These are phyloP conservation scores for Scolopax mira DNA, from an alignment of 2,113 vertebrate genomes.

Conservation along the genomic window DNA sequence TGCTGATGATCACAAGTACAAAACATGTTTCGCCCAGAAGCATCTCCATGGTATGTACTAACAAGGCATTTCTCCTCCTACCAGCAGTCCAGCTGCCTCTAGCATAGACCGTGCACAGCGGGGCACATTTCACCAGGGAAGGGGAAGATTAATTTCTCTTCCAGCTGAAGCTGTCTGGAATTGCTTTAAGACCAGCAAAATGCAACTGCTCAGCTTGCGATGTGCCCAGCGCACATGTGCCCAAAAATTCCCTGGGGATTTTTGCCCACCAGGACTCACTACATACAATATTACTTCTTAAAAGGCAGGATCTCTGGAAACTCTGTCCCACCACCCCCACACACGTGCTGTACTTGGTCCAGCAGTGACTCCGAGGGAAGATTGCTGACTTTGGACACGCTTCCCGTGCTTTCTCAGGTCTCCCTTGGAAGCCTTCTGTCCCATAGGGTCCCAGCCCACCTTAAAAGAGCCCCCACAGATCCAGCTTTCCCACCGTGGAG, in stretches of 20 bases:
- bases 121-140: not conserved
- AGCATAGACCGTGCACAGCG: not conserved
- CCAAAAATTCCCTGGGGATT: not conserved
- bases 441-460: not conserved
- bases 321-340: not conserved
- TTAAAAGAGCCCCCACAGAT: not conserved
- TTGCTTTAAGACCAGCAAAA: not conserved
- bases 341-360: not conserved
- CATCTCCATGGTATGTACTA: not conserved
- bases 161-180: not conserved
- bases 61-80: not conserved
- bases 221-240: not conserved
- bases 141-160: not conserved
- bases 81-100: not conserved
- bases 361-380: not conserved
- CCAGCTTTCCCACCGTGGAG: rapidly evolving
- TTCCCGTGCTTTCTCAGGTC: not conserved
- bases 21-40: not conserved
- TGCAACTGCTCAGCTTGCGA: not conserved
- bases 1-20: not conserved
- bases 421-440: not conserved
- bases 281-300: not conserved
- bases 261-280: not conserved
- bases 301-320: not conserved
- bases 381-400: not conserved